Evolutionary conservation across 2,113 vertebrate genomes (phyloP).

Genomic region (Chlorocebus sabaeus): DNA sequence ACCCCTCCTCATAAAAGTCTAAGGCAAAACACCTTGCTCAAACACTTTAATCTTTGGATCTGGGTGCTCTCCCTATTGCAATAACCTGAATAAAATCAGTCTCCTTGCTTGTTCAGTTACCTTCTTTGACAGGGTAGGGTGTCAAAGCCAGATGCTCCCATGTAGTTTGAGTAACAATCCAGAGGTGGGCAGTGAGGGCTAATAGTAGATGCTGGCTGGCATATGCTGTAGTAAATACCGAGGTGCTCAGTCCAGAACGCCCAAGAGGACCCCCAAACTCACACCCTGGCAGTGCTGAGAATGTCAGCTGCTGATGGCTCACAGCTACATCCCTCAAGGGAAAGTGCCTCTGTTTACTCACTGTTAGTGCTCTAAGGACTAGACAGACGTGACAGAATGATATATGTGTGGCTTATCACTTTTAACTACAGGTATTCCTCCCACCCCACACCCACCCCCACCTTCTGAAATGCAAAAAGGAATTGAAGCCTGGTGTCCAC

Average conservation of each 20-base stretch:
- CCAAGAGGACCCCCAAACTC: neutral
- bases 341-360: neutral
- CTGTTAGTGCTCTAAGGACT: neutral
- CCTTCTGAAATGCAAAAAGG: neutral
- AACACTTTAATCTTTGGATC: neutral
- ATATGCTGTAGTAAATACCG: accelerated
- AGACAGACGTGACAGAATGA: neutral
- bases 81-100: neutral
- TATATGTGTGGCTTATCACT: neutral
- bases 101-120: neutral
- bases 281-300: neutral
- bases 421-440: neutral
- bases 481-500: neutral
- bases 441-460: neutral
- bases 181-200: neutral
- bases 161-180: neutral
- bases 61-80: neutral
- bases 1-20: neutral
- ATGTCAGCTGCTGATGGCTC: neutral
- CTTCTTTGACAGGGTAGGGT: neutral
- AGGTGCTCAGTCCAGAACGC: neutral
- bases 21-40: neutral
- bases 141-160: neutral
- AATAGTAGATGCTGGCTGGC: no score
- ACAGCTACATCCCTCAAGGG: neutral